phyloP scores from a whole-genome alignment of 2,888 invertebrate genomes.

The Tenthredo livida region DNA sequence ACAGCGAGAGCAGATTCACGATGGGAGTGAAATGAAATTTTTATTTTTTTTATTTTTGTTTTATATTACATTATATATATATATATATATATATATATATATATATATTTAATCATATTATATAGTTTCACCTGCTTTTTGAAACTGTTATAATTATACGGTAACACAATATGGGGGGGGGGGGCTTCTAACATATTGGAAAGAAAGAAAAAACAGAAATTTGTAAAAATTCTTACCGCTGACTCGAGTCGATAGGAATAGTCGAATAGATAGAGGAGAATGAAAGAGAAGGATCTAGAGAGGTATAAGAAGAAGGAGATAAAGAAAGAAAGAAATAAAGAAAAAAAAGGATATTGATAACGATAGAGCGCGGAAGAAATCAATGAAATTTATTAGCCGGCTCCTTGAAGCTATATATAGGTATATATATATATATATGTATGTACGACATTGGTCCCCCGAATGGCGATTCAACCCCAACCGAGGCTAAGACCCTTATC shows the following conservation, averaged over 20 bases:
- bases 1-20: constrained; percentile 50
- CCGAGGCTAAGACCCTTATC: constrained; percentile 48
- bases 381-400: constrained; percentile 49
- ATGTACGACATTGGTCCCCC: constrained; percentile 38
- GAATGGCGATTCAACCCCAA: constrained; percentile 46
- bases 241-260: not conserved
- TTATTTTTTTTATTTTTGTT: not conserved
- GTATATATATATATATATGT: not conserved
- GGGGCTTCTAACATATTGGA: no score
- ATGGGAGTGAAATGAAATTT: constrained; percentile 40
- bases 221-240: not conserved
- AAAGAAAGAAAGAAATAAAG: not conserved
- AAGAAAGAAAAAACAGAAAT: not conserved
- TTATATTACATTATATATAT: not conserved
- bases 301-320: not conserved
- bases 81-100: not conserved
- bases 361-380: constrained; percentile 38
- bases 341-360: constrained; percentile 41
- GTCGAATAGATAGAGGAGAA: not conserved
- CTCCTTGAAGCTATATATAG: constrained; percentile 29
- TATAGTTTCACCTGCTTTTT: not conserved
- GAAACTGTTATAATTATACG: not conserved
- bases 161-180: not conserved
- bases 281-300: not conserved
- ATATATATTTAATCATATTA: not conserved